Percentiles rank a stretch among this genome's conserved stretches.
These are phyloP conservation scores for Actinemys pallida DNA, from an alignment of 2,113 vertebrate genomes.

Conservation along the genomic window DNA sequence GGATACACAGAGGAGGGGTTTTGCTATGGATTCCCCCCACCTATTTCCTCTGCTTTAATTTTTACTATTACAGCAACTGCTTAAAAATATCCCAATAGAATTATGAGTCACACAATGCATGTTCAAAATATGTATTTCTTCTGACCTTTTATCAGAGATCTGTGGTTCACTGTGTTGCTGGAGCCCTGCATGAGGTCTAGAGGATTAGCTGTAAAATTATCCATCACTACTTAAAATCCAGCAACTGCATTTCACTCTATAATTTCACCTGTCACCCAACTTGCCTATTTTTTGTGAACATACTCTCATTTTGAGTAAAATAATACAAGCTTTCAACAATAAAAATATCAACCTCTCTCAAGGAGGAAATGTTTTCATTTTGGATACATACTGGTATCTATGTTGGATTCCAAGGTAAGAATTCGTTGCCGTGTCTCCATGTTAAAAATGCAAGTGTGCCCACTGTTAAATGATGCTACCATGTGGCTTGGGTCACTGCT, in stretches of 20 bases:
- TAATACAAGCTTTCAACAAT: background rate
- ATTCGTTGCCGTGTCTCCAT: conserved; percentile 95
- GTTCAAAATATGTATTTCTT: background rate
- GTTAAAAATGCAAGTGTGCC: conserved; percentile 94
- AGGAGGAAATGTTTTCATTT: background rate
- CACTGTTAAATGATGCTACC: conserved; percentile 94
- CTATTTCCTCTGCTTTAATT: background rate
- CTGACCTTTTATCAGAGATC: background rate
- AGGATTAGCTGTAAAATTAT: background rate
- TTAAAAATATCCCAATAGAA: background rate
- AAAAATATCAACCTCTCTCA: background rate
- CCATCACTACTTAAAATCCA: background rate
- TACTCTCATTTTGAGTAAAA: background rate
- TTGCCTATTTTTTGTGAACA: background rate
- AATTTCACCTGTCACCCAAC: background rate
- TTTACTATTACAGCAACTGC: background rate
- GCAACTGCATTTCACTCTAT: background rate
- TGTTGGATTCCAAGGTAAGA: conserved; percentile 90
- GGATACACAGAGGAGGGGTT: background rate
- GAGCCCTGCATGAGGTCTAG: background rate
- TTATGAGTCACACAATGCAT: background rate
- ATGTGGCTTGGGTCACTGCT: conserved; percentile 96
- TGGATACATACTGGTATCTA: conserved; percentile 86
- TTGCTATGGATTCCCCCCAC: background rate
- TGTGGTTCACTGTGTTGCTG: background rate